Conservation (phyloP, 2,797 vertebrate genomes). For the Muscicapa striata region DNA sequence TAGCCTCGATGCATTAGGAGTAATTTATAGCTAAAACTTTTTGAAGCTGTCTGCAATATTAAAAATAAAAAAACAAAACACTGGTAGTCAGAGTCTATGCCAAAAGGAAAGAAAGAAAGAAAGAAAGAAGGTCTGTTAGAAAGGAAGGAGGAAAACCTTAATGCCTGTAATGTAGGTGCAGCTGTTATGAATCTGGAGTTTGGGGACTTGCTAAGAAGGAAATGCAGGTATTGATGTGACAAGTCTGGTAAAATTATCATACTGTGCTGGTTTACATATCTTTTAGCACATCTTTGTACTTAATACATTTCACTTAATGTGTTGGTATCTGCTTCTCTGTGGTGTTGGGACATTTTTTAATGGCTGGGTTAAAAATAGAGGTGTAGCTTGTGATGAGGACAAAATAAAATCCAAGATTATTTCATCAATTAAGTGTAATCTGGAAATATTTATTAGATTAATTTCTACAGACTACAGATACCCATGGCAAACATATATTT, state of each 20-base stretch:
- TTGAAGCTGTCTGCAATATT: background rate
- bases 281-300: background rate
- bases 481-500: fast-evolving
- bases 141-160: background rate
- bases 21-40: background rate
- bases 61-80: background rate
- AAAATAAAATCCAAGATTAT: background rate
- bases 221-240: background rate
- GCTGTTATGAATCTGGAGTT: background rate
- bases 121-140: background rate
- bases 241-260: background rate
- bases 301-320: background rate
- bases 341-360: background rate
- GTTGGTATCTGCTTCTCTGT: background rate
- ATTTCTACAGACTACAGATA: background rate
- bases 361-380: background rate
- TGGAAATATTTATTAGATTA: background rate
- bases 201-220: background rate
- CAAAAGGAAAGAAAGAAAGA: background rate
- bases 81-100: background rate
- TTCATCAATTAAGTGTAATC: background rate
- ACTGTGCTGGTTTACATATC: background rate
- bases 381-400: background rate
- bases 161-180: background rate
- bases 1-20: background rate